Evolutionary conservation across 2,888 invertebrate genomes (phyloP).

Genomic region (Athalia rosae): DNA sequence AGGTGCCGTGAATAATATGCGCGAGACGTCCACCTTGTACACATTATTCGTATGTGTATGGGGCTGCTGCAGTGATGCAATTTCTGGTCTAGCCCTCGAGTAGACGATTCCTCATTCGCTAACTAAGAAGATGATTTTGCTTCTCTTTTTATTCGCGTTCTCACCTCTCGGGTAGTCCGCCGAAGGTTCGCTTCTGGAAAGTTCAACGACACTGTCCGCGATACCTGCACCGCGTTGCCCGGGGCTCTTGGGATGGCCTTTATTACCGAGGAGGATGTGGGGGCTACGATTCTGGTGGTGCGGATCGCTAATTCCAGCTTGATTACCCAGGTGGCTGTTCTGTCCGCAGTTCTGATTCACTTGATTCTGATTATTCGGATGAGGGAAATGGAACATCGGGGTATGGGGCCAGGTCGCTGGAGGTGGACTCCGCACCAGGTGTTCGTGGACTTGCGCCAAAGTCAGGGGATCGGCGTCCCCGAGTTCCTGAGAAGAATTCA

Average conservation of each 20-base stretch:
- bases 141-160: background rate
- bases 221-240: conserved; percentile 55
- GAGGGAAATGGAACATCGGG: conserved; percentile 78
- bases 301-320: conserved; percentile 36
- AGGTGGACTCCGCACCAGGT: conserved; percentile 88
- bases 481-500: conserved; percentile 63
- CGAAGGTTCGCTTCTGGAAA: conserved; percentile 67
- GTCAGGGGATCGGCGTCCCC: conserved; percentile 83
- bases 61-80: no score
- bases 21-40: background rate
- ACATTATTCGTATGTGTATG: no score
- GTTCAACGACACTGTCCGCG: conserved; percentile 59
- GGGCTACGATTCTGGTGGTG: conserved; percentile 55
- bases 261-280: conserved; percentile 51
- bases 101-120: no score
- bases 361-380: conserved; percentile 71
- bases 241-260: conserved; percentile 58
- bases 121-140: background rate
- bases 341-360: conserved; percentile 46
- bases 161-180: conserved; percentile 66
- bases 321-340: conserved; percentile 37
- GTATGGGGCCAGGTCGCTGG: conserved; percentile 85
- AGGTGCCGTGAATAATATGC: background rate
- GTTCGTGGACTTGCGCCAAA: conserved; percentile 87
- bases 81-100: no score